phyloP scores from a whole-genome alignment of 2,113 vertebrate species.

The Empidonax alnorum region DNA sequence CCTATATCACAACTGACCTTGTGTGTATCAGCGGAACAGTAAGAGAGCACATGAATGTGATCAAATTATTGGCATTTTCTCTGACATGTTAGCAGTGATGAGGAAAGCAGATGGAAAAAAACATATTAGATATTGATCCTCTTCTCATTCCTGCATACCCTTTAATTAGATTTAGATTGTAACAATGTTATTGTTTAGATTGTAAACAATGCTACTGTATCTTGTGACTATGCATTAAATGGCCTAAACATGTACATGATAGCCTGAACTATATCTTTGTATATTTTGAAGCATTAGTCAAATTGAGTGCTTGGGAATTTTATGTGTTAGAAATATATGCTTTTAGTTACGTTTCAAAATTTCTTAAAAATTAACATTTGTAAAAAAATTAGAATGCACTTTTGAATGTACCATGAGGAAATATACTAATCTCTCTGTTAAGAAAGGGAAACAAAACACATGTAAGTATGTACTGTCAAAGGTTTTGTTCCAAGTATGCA shows the following conservation, averaged over 20 bases:
- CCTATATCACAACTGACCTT: constrained; percentile 76
- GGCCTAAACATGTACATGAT: background rate
- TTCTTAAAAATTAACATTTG: background rate
- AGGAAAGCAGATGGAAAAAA: constrained; percentile 82
- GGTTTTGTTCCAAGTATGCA: background rate
- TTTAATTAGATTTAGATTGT: constrained; percentile 90
- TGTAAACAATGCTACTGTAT: constrained; percentile 79
- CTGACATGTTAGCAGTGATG: constrained; percentile 67
- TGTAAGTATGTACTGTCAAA: background rate
- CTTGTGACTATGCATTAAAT: background rate
- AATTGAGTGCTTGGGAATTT: background rate
- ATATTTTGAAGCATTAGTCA: background rate
- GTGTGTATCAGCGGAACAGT: constrained; percentile 58
- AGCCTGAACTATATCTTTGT: background rate
- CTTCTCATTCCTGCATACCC: constrained; percentile 69
- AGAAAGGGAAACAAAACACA: background rate
- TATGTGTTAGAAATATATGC: background rate
- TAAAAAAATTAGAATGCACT: background rate
- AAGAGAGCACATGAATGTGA: constrained; percentile 74
- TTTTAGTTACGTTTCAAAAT: background rate
- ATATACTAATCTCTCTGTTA: background rate
- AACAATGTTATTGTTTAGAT: constrained; percentile 83
- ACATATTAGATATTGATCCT: constrained; percentile 87
- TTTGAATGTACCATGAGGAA: background rate
- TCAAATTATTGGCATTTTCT: constrained; percentile 80